Evolutionary conservation across 2,797 vertebrate genomes (phyloP).

Genomic region (Coluber constrictor): DNA sequence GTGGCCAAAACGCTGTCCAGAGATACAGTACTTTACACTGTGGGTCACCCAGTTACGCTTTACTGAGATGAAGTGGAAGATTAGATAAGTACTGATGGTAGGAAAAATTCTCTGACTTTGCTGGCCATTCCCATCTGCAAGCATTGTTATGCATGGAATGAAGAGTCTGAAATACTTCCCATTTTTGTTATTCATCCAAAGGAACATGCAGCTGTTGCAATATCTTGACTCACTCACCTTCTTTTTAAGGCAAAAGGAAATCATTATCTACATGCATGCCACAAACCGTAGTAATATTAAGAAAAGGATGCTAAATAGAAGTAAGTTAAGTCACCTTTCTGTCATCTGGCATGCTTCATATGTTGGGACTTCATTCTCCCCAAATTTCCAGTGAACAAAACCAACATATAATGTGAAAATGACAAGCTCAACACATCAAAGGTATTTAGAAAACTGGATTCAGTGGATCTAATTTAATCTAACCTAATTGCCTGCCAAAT

Average conservation of each 20-base stretch:
- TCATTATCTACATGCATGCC: not conserved
- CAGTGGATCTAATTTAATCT: not conserved
- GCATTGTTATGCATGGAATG: slow-evolving; percentile 6
- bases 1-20: not conserved
- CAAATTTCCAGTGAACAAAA: not conserved
- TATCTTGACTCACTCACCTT: not conserved
- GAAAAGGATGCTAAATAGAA: slow-evolving; percentile 6
- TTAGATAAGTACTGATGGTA: not conserved
- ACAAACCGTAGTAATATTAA: not conserved
- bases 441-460: not conserved
- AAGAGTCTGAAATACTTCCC: slow-evolving; percentile 6
- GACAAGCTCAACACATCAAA: not conserved
- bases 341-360: not conserved
- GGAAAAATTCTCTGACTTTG: not conserved
- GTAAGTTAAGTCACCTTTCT: not conserved
- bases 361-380: not conserved
- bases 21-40: not conserved
- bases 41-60: not conserved
- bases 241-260: not conserved
- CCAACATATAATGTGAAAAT: not conserved
- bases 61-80: not conserved
- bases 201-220: slow-evolving; percentile 14
- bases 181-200: not conserved
- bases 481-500: not conserved
- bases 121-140: not conserved